Evolutionary conservation across 2,888 invertebrate genomes (phyloP).

Genomic region (Aspidapion aeneum): DNA sequence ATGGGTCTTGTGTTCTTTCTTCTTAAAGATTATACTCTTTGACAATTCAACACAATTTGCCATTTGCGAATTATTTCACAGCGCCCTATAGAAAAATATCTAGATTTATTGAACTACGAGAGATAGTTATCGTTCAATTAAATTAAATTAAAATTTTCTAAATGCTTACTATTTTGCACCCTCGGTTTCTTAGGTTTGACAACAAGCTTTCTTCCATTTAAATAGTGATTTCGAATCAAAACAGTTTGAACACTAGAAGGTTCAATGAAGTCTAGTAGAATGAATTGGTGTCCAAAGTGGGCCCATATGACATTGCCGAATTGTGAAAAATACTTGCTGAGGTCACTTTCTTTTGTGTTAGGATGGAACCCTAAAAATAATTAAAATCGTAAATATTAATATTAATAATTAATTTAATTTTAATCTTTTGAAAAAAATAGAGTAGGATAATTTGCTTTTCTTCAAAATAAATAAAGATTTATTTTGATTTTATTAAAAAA

Average conservation of each 20-base stretch:
- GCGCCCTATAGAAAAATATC: too few species aligned
- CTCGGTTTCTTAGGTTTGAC: slow-evolving; percentile 20
- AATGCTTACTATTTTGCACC: slow-evolving; percentile 15
- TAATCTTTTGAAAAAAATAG: too few species aligned
- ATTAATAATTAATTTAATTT: not conserved
- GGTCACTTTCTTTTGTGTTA: slow-evolving; percentile 30
- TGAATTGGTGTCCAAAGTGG: slow-evolving; percentile 31
- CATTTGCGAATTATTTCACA: too few species aligned
- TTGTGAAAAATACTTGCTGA: slow-evolving; percentile 36
- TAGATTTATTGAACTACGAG: too few species aligned
- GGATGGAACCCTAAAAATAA: slow-evolving; percentile 28
- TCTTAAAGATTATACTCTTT: too few species aligned
- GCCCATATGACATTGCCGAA: slow-evolving; percentile 35
- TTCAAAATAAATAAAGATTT: too few species aligned
- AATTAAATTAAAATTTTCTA: too few species aligned
- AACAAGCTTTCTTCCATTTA: slow-evolving; percentile 25
- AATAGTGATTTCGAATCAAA: slow-evolving; percentile 26
- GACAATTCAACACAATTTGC: too few species aligned
- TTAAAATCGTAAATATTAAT: not conserved
- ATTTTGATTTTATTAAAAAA: too few species aligned
- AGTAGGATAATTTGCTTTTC: too few species aligned
- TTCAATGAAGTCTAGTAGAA: slow-evolving; percentile 36
- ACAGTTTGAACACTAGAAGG: slow-evolving; percentile 31
- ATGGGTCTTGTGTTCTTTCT: too few species aligned
- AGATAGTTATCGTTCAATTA: too few species aligned